These are phyloP conservation scores for Eulacestoma nigropectus DNA, from an alignment of 2,113 vertebrate species.

Conservation along the genomic window DNA sequence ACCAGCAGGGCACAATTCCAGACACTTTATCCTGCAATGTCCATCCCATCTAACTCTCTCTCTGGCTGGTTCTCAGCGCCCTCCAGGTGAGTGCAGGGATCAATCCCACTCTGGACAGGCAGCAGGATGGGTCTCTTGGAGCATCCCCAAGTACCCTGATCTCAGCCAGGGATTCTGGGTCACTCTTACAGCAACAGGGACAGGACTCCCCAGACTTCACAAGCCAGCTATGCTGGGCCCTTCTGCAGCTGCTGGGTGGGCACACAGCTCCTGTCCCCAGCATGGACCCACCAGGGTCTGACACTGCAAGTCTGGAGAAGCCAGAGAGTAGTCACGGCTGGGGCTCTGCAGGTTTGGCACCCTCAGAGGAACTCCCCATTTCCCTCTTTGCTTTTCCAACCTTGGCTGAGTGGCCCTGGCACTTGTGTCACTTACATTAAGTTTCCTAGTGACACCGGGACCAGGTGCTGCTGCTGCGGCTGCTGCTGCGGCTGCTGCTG, in stretches of 20 bases:
- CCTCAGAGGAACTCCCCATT: not conserved
- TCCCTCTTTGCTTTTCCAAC: not conserved
- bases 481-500: constrained; percentile 61
- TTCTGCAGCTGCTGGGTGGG: not conserved
- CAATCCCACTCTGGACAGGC: not conserved
- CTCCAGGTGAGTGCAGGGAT: fast-evolving
- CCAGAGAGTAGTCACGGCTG: not conserved
- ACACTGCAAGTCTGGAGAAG: too few species aligned
- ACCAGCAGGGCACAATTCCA: not conserved
- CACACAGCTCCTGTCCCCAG: not conserved
- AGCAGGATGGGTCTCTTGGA: fast-evolving
- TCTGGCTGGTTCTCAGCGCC: not conserved
- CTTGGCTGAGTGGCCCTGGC: fast-evolving
- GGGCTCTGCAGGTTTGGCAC: not conserved
- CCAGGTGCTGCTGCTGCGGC: constrained; percentile 74
- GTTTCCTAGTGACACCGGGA: constrained; percentile 88
- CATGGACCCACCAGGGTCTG: fast-evolving
- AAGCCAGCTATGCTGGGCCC: not conserved
- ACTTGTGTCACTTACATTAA: constrained; percentile 79
- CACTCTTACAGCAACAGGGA: not conserved
- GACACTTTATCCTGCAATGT: fast-evolving
- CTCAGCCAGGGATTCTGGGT: not conserved
- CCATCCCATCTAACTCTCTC: not conserved
- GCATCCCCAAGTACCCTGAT: not conserved
- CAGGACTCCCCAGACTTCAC: not conserved